These are phyloP conservation scores for Nomia melanderi DNA, from an alignment of 1,140 invertebrate genomes.

Conservation along the genomic window DNA sequence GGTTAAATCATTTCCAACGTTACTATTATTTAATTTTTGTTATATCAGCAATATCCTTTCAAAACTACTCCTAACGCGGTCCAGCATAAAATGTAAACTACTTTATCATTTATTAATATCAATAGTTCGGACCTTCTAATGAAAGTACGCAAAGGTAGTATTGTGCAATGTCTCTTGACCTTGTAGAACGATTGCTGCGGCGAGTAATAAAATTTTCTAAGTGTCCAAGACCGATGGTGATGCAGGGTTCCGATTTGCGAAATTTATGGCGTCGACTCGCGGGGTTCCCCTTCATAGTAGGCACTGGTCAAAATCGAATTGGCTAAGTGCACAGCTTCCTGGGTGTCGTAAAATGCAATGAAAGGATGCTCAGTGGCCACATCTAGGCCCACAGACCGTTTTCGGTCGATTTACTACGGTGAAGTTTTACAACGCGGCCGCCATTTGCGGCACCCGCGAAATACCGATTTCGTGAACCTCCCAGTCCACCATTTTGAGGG, in stretches of 20 bases:
- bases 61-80: too few relatives aligned
- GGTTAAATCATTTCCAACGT: too few relatives aligned
- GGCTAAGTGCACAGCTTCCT: conserved; percentile 59
- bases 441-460: conserved; percentile 1
- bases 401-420: conserved; percentile 29
- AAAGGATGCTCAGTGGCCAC: conserved; percentile 48
- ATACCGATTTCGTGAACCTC: not conserved
- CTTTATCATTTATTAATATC: not conserved
- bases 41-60: too few relatives aligned
- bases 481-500: too few relatives aligned
- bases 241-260: conserved; percentile 49
- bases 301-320: conserved; percentile 54
- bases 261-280: conserved; percentile 61
- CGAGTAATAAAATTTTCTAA: not conserved
- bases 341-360: conserved; percentile 32
- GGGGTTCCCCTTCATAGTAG: not conserved
- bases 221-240: not conserved
- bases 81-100: too few relatives aligned
- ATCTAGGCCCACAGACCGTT: conserved; percentile 43
- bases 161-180: not conserved
- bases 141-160: too few relatives aligned
- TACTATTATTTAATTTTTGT: too few relatives aligned
- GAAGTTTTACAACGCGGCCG: conserved; percentile 26
- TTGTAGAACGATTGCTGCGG: not conserved
- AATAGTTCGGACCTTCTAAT: not conserved